Conservation (phyloP, 2,113 vertebrate species). For the human region GRCh38 chr2:47050501-47051000, state of each 20-base stretch:
- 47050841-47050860: background rate
- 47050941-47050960: background rate
- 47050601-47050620: background rate
- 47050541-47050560: background rate
- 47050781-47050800: fast-evolving
- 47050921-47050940: background rate
- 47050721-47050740: background rate
- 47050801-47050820: background rate
- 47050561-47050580: background rate
- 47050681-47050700: background rate
- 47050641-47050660: background rate
- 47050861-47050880: background rate
- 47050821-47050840: background rate
- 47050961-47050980: slow-evolving; percentile 7
- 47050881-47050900: background rate
- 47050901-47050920: slow-evolving; percentile 37
- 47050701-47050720: background rate
- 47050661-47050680: background rate
- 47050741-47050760: background rate
- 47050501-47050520: background rate
- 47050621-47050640: background rate
- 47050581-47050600: background rate
- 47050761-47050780: background rate
- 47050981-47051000: background rate
- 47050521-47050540: background rate